Evolutionary conservation across 2,797 vertebrate genomes (phyloP).

Genomic region (Lycodopsis pacificus): DNA sequence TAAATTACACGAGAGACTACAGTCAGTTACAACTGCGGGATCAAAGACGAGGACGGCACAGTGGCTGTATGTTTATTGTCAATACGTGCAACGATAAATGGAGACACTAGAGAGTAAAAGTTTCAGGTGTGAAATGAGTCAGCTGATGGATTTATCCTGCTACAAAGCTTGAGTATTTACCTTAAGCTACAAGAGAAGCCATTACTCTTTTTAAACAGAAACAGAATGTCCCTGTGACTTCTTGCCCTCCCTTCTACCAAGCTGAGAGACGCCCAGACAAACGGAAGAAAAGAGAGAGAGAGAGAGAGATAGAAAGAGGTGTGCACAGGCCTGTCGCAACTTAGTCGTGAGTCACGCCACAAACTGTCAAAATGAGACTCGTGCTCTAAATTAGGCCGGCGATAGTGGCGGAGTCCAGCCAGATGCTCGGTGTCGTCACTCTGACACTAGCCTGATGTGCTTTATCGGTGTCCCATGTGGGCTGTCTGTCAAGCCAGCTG

Average conservation of each 20-base stretch:
- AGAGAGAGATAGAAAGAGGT: slow-evolving; percentile 41
- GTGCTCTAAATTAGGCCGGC: slow-evolving; percentile 78
- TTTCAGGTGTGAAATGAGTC: slow-evolving; percentile 12
- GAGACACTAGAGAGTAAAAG: slow-evolving; percentile 10
- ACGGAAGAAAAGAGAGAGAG: slow-evolving; percentile 37
- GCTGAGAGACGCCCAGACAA: slow-evolving; percentile 19
- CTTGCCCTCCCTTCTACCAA: slow-evolving; percentile 35
- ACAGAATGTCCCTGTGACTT: slow-evolving; percentile 62
- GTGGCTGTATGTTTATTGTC: slow-evolving; percentile 8
- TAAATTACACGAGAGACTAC: slow-evolving; percentile 19
- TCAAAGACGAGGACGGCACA: not conserved
- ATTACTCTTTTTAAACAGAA: slow-evolving; percentile 51
- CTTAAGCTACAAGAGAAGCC: slow-evolving; percentile 29
- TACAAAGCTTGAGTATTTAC: slow-evolving; percentile 42
- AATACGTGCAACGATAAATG: slow-evolving; percentile 26
- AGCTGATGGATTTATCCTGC: slow-evolving; percentile 23
- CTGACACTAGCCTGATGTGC: slow-evolving; percentile 71
- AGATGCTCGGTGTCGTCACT: slow-evolving; percentile 80
- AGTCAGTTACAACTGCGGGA: slow-evolving; percentile 3
- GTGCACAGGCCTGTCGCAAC: slow-evolving; percentile 56
- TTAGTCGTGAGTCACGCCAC: slow-evolving; percentile 72
- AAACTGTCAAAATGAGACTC: slow-evolving; percentile 75
- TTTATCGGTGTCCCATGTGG: slow-evolving; percentile 77
- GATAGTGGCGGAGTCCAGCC: slow-evolving; percentile 71
- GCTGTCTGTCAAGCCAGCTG: slow-evolving; percentile 74